phyloP scores from a whole-genome alignment of 2,888 invertebrate species.

The Apodemia hepburni region DNA sequence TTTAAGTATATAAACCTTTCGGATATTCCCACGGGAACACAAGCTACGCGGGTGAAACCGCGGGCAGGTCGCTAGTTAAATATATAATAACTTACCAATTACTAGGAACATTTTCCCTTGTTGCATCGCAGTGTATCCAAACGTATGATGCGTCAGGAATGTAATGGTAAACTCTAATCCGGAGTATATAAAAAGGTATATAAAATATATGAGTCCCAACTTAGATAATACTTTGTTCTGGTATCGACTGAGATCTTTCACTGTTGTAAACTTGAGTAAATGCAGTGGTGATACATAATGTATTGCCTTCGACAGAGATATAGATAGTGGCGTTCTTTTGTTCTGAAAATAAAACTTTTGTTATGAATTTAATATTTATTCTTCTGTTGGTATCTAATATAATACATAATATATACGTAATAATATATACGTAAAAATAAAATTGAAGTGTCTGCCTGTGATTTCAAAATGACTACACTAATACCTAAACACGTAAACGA shows the following conservation, averaged over 20 bases:
- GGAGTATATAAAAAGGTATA: conserved; percentile 96
- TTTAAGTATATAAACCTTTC: too few relatives aligned
- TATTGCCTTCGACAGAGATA: conserved; percentile 83
- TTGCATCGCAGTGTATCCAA: conserved; percentile 95
- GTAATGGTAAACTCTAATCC: conserved; percentile 98
- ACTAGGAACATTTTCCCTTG: conserved; percentile 99
- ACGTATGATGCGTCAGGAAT: conserved; percentile 96
- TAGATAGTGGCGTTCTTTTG: conserved; percentile 84
- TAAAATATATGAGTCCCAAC: conserved; percentile 90
- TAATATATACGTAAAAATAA: too few relatives aligned
- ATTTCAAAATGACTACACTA: too few relatives aligned
- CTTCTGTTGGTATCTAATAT: too few relatives aligned
- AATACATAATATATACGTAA: too few relatives aligned
- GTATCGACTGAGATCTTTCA: conserved; percentile 80
- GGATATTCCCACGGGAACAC: too few relatives aligned
- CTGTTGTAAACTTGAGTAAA: conserved; percentile 82
- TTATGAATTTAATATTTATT: too few relatives aligned
- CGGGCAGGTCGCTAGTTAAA: too few relatives aligned
- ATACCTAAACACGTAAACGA: too few relatives aligned
- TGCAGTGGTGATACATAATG: conserved; percentile 69
- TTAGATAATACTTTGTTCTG: conserved; percentile 83
- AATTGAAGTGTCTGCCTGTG: too few relatives aligned
- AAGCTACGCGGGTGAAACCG: too few relatives aligned
- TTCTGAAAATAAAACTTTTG: conserved; percentile 68
- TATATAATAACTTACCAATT: conserved; percentile 85